Percentiles rank a stretch among this genome's conserved stretches.
phyloP scores from a whole-genome alignment of 2,888 invertebrate species.

The Nesidiocoris tenuis region DNA sequence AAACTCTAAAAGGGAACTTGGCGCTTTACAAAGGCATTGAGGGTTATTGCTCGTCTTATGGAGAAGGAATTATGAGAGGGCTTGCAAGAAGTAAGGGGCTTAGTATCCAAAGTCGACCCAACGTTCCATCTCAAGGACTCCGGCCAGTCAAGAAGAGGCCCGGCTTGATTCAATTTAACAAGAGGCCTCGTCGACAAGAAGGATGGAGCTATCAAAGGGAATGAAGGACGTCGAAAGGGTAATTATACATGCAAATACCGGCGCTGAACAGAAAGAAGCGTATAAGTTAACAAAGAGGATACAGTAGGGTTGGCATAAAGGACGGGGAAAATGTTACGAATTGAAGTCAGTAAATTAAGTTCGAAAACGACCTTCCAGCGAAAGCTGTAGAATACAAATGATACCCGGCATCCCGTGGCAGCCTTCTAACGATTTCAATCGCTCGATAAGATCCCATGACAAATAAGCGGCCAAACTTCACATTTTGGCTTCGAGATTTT shows the following conservation, averaged over 20 bases:
- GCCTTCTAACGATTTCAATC: too few relatives aligned
- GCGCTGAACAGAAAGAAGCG: neutral
- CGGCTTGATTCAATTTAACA: slow-evolving; percentile 20
- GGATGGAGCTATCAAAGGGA: slow-evolving; percentile 30
- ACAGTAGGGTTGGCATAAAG: neutral
- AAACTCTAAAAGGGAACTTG: neutral
- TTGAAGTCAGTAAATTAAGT: too few relatives aligned
- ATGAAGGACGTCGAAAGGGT: slow-evolving; percentile 16
- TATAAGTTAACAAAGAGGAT: neutral
- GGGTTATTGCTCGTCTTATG: neutral
- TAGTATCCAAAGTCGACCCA: slow-evolving; percentile 22
- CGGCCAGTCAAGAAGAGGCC: neutral
- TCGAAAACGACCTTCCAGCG: too few relatives aligned
- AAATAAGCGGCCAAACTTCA: too few relatives aligned
- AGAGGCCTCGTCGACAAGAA: slow-evolving; percentile 12
- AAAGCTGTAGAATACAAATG: too few relatives aligned
- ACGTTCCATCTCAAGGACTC: neutral
- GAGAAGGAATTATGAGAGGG: slow-evolving; percentile 12
- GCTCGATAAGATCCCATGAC: too few relatives aligned
- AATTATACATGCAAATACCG: slow-evolving; percentile 41
- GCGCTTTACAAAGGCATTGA: slow-evolving; percentile 8
- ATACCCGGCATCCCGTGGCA: too few relatives aligned
- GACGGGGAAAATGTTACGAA: neutral
- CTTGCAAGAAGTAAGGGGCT: slow-evolving; percentile 5
- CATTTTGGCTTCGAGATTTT: too few relatives aligned